Evolutionary conservation across 2,888 invertebrate genomes (phyloP).

Genomic region (Drosophila engyochracea): DNA sequence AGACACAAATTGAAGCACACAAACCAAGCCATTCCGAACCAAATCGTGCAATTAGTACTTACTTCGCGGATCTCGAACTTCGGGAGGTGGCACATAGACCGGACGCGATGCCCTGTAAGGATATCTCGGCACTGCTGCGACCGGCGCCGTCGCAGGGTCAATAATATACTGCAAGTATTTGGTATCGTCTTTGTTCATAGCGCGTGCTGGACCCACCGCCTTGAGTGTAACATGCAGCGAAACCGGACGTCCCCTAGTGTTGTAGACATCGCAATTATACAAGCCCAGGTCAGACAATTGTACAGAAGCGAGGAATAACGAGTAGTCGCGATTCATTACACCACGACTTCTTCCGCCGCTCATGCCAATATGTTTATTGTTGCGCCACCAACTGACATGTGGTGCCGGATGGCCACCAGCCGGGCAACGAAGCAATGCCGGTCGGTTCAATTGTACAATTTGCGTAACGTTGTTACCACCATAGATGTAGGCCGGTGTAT

Average conservation of each 20-base stretch:
- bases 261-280: constrained; percentile 96
- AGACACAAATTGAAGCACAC: not conserved
- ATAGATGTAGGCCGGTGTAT: constrained; percentile 88
- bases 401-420: constrained; percentile 94
- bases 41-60: constrained; percentile 58
- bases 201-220: constrained; percentile 90
- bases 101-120: constrained; percentile 85
- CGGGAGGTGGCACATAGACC: constrained; percentile 72
- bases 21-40: constrained; percentile 23
- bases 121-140: constrained; percentile 83
- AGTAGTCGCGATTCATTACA: constrained; percentile 90
- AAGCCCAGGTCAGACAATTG: constrained; percentile 91
- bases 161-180: constrained; percentile 88
- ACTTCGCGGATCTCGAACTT: constrained; percentile 55
- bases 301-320: constrained; percentile 91
- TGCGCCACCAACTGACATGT: constrained; percentile 93
- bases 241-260: constrained; percentile 91
- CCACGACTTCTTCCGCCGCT: constrained; percentile 82
- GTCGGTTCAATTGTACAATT: constrained; percentile 90
- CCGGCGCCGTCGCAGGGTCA: constrained; percentile 86
- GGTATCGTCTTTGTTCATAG: constrained; percentile 87
- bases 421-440: constrained; percentile 91
- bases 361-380: constrained; percentile 90
- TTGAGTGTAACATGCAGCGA: constrained; percentile 91
- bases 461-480: constrained; percentile 89